These are phyloP conservation scores for Ormyrus pomaceus DNA, from an alignment of 2,888 invertebrate species.

Conservation along the genomic window DNA sequence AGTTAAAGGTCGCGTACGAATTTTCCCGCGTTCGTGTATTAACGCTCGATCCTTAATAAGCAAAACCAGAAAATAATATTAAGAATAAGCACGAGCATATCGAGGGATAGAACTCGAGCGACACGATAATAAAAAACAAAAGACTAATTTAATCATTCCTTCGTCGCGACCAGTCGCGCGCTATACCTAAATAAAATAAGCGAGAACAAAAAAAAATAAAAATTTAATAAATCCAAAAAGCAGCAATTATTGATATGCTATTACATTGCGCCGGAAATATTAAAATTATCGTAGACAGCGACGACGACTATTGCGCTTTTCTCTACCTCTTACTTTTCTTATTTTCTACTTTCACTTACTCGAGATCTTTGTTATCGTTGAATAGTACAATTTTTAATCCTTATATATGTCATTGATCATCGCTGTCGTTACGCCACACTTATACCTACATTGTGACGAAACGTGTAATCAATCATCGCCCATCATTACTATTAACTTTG, in stretches of 20 bases:
- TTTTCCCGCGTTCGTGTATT: conserved; percentile 45
- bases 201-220: conserved; percentile 44
- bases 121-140: conserved; percentile 48
- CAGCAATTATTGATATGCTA: conserved; percentile 62
- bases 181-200: conserved; percentile 61
- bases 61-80: conserved; percentile 41
- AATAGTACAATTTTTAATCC: conserved; percentile 42
- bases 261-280: conserved; percentile 59
- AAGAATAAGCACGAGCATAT: conserved; percentile 48
- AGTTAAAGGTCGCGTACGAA: conserved; percentile 57
- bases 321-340: not conserved
- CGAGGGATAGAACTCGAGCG: conserved; percentile 47
- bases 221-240: conserved; percentile 59
- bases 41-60: conserved; percentile 49
- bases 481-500: conserved; percentile 27
- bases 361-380: conserved; percentile 41
- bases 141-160: conserved; percentile 66
- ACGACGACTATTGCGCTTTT: conserved; percentile 50
- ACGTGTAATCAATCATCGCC: conserved; percentile 13
- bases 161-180: conserved; percentile 64
- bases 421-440: conserved; percentile 54
- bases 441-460: conserved; percentile 28
- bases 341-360: not conserved
- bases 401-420: conserved; percentile 47
- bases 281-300: conserved; percentile 57